Base-by-base conservation (phyloP, 2,888 invertebrate genomes). In the Ashinkailepas kermadecensis region DNA sequence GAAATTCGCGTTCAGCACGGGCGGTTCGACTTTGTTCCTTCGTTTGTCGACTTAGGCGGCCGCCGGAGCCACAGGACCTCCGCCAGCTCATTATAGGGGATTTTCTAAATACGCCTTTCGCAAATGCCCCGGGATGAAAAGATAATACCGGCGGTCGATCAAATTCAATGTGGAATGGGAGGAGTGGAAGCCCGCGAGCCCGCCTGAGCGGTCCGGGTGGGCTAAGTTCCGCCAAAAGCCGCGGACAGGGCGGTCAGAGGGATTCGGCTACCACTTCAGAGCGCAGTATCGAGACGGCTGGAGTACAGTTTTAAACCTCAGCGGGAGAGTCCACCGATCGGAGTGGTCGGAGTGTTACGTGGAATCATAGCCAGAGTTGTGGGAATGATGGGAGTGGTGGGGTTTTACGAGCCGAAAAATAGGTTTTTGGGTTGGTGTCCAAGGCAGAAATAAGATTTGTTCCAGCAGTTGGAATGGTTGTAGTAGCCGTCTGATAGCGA, bases 31-130 rank as follows among this genome's bases (percentile, higher is more conserved):
- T 54, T 21, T 54, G 74, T 54, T 54, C 74, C 54, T 74, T 74
- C 74, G 74, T 74, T 74, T 74, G 54, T 21, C 74, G 74, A 74
- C 74, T 74, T 74, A 56, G 56, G 4, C 74, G 54, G 74, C 56
- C 18, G 25, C 39, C 39, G 10, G 6, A 15, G 39, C 70, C 15
- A 15, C 62, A 25, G 23, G 39, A 13, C 23, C 13, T 15, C 70
- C 7, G 15, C 70, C 70, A 23, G 9, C 74, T 74, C 74, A 74
- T 74, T 74, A 74, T 74, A 23, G 56, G 74, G 74, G 74, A 74
- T 74, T 74, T 74, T 74, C 74, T 74, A 74, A 74, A 74, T 74
- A 74, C 74, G 74, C 56, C 74, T 74, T 74, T 74, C 15, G 74
- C 56, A 74, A 74, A 74, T 56, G 56, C 74, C 74, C 74, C 74